Evolutionary conservation across 2,113 vertebrate species (phyloP).

Genomic region (Anhinga rufa): DNA sequence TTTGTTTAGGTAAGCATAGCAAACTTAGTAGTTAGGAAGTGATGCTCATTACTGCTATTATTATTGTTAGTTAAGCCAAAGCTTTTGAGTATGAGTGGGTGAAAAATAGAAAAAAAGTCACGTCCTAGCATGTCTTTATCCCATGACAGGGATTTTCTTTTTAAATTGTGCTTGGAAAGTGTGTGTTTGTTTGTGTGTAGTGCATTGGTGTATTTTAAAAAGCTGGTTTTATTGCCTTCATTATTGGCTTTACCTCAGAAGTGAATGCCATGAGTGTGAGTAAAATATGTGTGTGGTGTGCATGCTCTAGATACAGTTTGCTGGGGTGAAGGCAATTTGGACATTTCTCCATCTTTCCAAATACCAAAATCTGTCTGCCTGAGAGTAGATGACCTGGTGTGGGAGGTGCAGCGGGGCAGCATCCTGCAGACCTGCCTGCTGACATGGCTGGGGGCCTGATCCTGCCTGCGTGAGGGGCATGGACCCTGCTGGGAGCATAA

Average conservation of each 20-base stretch:
- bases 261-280: neutral
- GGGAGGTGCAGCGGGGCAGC: rapidly evolving
- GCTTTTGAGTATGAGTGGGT: neutral
- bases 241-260: neutral
- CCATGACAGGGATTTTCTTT: neutral
- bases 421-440: neutral
- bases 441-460: rapidly evolving
- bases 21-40: neutral
- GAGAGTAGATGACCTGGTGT: neutral
- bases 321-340: neutral
- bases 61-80: neutral
- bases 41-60: neutral
- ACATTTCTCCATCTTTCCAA: neutral
- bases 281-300: neutral
- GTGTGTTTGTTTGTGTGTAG: neutral
- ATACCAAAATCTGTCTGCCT: neutral
- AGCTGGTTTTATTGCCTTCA: neutral
- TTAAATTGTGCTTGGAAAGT: neutral
- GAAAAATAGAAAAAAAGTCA: constrained; percentile 6
- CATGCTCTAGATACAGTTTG: neutral
- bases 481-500: rapidly evolving
- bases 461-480: rapidly evolving
- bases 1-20: neutral
- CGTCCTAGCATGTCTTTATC: neutral
- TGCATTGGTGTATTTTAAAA: neutral